Evolutionary conservation across 2,113 vertebrate species (phyloP), one percentile per base, ranked within the genome.

Genomic region (Siphamia tubifer): DNA sequence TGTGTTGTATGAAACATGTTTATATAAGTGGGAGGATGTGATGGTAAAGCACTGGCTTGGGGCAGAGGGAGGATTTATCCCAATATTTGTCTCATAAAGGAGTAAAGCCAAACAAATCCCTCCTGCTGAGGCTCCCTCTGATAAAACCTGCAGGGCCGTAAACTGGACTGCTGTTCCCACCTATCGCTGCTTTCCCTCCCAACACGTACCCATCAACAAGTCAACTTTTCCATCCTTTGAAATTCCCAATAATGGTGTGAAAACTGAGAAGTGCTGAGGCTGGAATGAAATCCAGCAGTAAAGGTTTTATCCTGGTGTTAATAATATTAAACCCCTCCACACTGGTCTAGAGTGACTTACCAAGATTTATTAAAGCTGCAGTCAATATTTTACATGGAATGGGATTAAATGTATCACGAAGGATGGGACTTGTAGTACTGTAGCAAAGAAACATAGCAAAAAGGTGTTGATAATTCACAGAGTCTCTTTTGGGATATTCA

Each of bases 21-120:
- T 82, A 78, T 56, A 80, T 66, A 69, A 78, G 83, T 57, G 75
- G 65, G 81, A 78, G 84, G 82, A 85, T 76, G 77, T 72, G 79
- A 77, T 63, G 77, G 54, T 74, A 85, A 85, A 66, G 56, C 64
- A 44, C 52, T 42, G 49, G 70, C 72, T 83, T 49, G 20, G 49
- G 66, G 86, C 70, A 34, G 57, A 20, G 17, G 34, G 70, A 38
- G 76, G 69, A 74, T 75, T 68, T 66, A 68, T 68, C 70, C 63
- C 70, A 78, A 86, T 78, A 82, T 89, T 86, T 84, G 71, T 72
- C 79, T 87, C 84, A 77, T 78, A 82, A 85, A 81, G 67, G 62
- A 80, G 36, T 47, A 63, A 83, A 86, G 76, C 74, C 77, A 68
- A 82, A 89, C 78, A 88, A 83, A 86, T 85, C 82, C 70, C 19